These are phyloP conservation scores for Eupithecia pulchellata DNA, from an alignment of 2,888 invertebrate species.

Conservation along the genomic window DNA sequence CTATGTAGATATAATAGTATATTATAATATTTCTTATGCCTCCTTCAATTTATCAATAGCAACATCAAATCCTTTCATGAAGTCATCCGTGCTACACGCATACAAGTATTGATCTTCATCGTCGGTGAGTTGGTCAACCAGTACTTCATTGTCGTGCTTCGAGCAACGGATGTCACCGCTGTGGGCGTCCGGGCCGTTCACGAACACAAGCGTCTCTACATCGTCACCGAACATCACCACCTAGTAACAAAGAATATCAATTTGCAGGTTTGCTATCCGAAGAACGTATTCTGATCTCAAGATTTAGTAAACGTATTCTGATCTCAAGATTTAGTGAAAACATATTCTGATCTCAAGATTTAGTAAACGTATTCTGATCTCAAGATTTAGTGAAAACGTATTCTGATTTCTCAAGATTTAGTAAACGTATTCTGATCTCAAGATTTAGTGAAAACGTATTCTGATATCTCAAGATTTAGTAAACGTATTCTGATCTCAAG, in stretches of 20 bases:
- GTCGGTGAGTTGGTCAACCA: neutral
- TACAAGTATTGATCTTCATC: neutral
- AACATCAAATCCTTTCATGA: neutral
- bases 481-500: too few species aligned
- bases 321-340: neutral
- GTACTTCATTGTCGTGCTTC: neutral
- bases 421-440: too few species aligned
- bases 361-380: too few species aligned
- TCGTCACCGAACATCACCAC: conserved; percentile 2
- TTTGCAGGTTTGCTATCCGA: neutral
- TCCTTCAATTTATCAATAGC: neutral
- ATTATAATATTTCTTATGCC: neutral
- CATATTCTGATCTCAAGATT: neutral
- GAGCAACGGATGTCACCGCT: conserved; percentile 16
- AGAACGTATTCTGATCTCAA: neutral
- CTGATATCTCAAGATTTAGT: neutral
- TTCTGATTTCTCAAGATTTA: too few species aligned
- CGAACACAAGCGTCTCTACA: conserved; percentile 25
- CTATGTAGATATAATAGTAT: too few species aligned
- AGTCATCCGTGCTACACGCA: conserved; percentile 4
- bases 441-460: too few species aligned
- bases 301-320: too few species aligned
- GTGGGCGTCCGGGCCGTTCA: conserved; percentile 15
- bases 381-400: neutral
- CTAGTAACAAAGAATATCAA: conserved; percentile 9